Evolutionary conservation across 2,888 invertebrate species (phyloP).

Genomic region (Drosophila atroscutellata): DNA sequence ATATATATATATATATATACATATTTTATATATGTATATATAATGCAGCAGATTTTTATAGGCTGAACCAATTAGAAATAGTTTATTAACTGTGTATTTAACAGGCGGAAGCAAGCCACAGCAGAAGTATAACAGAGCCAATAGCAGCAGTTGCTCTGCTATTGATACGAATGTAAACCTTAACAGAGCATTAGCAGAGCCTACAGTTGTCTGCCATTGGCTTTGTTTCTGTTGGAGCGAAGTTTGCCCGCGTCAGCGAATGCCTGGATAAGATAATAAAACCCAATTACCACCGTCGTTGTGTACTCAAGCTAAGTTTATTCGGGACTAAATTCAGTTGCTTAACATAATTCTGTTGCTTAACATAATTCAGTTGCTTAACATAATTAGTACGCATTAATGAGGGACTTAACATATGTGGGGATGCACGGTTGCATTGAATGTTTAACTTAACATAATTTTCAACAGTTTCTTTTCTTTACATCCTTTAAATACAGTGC

Average conservation of each 20-base stretch:
- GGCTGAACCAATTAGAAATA: neutral
- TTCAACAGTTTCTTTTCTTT: neutral
- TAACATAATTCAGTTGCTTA: too few species aligned
- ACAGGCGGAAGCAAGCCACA: neutral
- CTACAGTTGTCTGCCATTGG: neutral
- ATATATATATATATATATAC: neutral
- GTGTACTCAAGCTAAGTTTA: too few species aligned
- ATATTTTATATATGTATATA: neutral
- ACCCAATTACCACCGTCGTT: too few species aligned
- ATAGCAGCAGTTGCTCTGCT: neutral
- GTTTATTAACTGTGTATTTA: neutral
- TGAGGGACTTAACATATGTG: too few species aligned
- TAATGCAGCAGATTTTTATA: neutral
- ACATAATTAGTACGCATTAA: too few species aligned
- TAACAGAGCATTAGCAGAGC: neutral
- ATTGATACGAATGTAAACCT: neutral
- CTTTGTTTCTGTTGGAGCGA: neutral
- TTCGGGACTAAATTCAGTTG: too few species aligned
- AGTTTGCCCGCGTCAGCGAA: too few species aligned
- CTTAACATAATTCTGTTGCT: too few species aligned
- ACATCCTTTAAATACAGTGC: neutral
- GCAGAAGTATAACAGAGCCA: neutral
- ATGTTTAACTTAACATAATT: too few species aligned
- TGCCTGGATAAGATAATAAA: too few species aligned
- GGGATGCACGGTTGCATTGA: too few species aligned